Conservation (phyloP, 2,113 vertebrate genomes). For the Amblyopsis rosae region DNA sequence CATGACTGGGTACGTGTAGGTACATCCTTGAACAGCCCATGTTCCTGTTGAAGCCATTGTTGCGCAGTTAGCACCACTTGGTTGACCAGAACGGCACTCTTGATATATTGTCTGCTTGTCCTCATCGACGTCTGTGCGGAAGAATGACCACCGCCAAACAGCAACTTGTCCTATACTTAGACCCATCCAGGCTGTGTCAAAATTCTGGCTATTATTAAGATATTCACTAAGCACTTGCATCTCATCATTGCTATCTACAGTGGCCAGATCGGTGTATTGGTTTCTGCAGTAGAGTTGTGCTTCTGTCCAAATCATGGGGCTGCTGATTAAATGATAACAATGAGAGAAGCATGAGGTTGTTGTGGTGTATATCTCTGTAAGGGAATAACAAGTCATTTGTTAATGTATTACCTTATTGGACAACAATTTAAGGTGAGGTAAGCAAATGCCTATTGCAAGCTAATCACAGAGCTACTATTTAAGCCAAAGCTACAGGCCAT, state of each 20-base stretch:
- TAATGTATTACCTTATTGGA: neutral
- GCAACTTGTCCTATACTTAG: neutral
- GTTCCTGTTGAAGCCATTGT: neutral
- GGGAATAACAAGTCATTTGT: neutral
- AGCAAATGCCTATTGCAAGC: no score
- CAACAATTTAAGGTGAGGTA: no score
- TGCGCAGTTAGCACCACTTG: neutral
- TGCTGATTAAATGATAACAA: neutral
- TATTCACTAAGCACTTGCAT: no score
- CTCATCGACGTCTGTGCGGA: neutral
- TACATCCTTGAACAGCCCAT: neutral
- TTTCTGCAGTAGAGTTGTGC: neutral
- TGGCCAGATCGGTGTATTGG: neutral
- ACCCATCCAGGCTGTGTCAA: neutral
- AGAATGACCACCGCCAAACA: neutral
- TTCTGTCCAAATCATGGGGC: neutral
- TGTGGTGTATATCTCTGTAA: conserved; percentile 1
- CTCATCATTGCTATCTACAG: neutral
- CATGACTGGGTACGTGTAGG: neutral
- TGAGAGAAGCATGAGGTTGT: neutral
- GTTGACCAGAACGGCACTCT: neutral
- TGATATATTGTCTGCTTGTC: neutral
- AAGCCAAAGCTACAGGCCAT: no score
- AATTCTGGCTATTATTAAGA: neutral
- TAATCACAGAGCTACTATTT: no score